A percentile compares a stretch with the other conserved stretches of the same genome.
These are phyloP conservation scores for Podocnemis expansa DNA, from an alignment of 2,113 vertebrate species.

Conservation along the genomic window DNA sequence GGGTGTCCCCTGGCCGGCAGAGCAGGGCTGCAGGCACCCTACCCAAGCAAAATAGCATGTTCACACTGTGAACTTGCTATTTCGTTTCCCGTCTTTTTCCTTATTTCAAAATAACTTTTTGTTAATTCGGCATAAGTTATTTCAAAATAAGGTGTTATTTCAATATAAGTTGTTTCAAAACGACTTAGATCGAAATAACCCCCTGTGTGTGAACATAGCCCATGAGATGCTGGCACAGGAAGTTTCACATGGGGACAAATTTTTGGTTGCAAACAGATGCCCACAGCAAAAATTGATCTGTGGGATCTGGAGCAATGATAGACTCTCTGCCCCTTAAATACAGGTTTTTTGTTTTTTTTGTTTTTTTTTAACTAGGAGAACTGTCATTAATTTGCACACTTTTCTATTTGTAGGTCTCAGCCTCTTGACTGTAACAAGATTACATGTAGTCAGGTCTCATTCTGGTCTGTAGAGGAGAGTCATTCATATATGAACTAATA, in stretches of 20 bases:
- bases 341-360: too few species aligned
- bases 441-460: neutral
- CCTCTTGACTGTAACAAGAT: neutral
- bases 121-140: too few species aligned
- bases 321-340: neutral
- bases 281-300: neutral
- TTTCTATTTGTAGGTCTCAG: slow-evolving; percentile 9
- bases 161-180: too few species aligned
- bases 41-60: too few species aligned
- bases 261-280: neutral
- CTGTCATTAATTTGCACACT: neutral
- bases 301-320: neutral
- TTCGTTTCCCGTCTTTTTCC: too few species aligned
- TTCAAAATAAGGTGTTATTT: too few species aligned
- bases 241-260: neutral
- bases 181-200: too few species aligned
- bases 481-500: neutral
- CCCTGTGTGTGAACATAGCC: too few species aligned
- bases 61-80: too few species aligned
- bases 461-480: neutral
- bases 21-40: too few species aligned
- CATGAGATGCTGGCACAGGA: neutral
- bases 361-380: neutral
- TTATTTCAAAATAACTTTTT: too few species aligned
- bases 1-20: too few species aligned